A percentile compares a stretch with the other conserved stretches of the same genome.
phyloP scores from a whole-genome alignment of 1,140 invertebrate species.

The Psix sp. region DNA sequence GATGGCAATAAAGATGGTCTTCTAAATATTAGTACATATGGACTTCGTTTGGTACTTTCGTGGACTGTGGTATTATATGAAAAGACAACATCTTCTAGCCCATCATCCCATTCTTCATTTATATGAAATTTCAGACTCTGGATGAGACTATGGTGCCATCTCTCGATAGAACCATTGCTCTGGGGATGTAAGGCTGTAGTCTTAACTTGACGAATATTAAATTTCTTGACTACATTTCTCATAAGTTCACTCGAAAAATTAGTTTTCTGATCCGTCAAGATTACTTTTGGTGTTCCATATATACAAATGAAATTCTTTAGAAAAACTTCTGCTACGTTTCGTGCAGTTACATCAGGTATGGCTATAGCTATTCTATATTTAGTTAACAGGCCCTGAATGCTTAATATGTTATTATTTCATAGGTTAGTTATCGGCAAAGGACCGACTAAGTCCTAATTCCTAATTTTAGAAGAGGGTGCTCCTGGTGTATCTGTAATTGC shows the following conservation, averaged over 20 bases:
- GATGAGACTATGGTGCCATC: constrained; percentile 39
- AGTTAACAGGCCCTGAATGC: constrained; percentile 9
- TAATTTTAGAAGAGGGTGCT: background rate
- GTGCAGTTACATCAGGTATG: constrained; percentile 3
- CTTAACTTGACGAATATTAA: constrained; percentile 43
- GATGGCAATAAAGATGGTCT: background rate
- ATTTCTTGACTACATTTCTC: constrained; percentile 17
- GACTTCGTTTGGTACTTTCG: constrained; percentile 5
- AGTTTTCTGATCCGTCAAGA: background rate
- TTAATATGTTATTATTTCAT: constrained; percentile 2
- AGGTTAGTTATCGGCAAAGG: constrained; percentile 9
- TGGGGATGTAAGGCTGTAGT: constrained; percentile 57
- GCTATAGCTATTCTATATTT: constrained; percentile 11
- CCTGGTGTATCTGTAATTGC: constrained; percentile 1
- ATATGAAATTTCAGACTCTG: constrained; percentile 43
- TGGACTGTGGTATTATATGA: constrained; percentile 6
- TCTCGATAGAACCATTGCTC: constrained; percentile 57
- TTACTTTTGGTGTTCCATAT: background rate
- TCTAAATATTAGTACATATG: constrained; percentile 16
- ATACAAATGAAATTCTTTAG: constrained; percentile 4
- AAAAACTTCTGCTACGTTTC: constrained; percentile 2
- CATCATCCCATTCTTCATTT: constrained; percentile 13
- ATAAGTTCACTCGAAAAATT: constrained; percentile 7
- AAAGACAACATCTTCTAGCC: constrained; percentile 3
- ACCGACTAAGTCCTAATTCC: constrained; percentile 9